Evolutionary conservation across 2,113 vertebrate species (phyloP).

Genomic region (Catharus fuscescens): DNA sequence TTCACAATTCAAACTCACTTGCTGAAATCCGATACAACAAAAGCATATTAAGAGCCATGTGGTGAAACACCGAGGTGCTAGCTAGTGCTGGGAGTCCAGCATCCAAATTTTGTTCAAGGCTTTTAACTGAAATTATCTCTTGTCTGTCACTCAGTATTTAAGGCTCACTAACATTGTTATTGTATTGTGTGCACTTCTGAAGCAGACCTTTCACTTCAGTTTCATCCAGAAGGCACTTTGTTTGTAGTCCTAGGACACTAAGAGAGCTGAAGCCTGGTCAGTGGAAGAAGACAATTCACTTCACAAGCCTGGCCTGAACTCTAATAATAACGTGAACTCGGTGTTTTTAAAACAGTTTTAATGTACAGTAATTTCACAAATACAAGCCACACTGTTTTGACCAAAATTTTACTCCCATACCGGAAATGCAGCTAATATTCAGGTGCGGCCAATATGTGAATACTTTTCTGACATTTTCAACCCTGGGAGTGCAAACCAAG

Average conservation of each 20-base stretch:
- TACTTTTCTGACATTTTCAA: too few relatives aligned
- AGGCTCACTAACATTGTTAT: background rate
- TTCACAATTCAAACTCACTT: background rate
- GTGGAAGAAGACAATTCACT: background rate
- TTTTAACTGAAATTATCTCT: background rate
- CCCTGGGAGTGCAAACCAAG: too few relatives aligned
- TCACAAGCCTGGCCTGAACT: background rate
- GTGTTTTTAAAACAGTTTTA: background rate
- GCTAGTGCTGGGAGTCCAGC: accelerated
- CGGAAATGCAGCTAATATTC: too few relatives aligned
- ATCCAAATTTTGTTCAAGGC: background rate
- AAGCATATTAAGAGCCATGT: background rate
- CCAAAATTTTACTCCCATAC: too few relatives aligned
- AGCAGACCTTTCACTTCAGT: background rate
- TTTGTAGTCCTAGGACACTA: background rate
- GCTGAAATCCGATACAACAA: background rate
- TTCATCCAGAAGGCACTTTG: background rate
- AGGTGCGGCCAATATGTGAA: too few relatives aligned
- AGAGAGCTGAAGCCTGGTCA: background rate
- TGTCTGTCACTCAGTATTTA: background rate
- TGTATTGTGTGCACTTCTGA: background rate
- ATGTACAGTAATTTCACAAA: background rate
- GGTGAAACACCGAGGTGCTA: background rate
- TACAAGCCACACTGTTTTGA: too few relatives aligned
- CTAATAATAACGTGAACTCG: background rate